Percentiles rank a stretch among this genome's conserved stretches.
Evolutionary conservation across 1,140 invertebrate species (phyloP).

Genomic region (Camponotus pennsylvanicus): DNA sequence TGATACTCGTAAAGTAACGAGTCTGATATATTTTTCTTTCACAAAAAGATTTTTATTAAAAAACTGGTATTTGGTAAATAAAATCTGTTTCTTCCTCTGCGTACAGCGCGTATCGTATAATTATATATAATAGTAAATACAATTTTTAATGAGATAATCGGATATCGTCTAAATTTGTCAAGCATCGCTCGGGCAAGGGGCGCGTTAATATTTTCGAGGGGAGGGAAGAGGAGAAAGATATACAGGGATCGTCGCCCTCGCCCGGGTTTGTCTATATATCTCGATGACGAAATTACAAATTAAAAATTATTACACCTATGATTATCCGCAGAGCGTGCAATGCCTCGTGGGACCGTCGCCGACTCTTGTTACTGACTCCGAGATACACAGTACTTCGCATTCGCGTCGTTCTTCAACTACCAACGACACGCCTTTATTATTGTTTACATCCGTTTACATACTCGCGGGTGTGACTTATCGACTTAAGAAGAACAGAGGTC

Average conservation of each 20-base stretch:
- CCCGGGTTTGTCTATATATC: not conserved
- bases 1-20: not conserved
- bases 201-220: conserved; percentile 15
- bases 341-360: not conserved
- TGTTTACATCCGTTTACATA: not conserved
- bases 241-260: conserved; percentile 12
- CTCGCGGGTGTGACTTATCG: not conserved
- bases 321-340: conserved; percentile 22
- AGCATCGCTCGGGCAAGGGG: conserved; percentile 36
- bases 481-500: conserved; percentile 4
- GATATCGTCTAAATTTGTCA: conserved; percentile 55
- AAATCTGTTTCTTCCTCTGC: conserved; percentile 71
- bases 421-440: not conserved
- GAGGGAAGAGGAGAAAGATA: conserved; percentile 12
- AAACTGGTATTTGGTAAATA: conserved; percentile 77
- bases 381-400: not conserved
- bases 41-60: conserved; percentile 74
- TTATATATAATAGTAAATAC: conserved; percentile 70
- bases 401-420: not conserved
- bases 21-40: conserved; percentile 33
- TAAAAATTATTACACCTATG: conserved; percentile 50
- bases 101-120: conserved; percentile 70
- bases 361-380: not conserved
- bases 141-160: conserved; percentile 58
- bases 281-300: conserved; percentile 50